Conservation (phyloP, 2,797 vertebrate species). For the Platalea minor region DNA sequence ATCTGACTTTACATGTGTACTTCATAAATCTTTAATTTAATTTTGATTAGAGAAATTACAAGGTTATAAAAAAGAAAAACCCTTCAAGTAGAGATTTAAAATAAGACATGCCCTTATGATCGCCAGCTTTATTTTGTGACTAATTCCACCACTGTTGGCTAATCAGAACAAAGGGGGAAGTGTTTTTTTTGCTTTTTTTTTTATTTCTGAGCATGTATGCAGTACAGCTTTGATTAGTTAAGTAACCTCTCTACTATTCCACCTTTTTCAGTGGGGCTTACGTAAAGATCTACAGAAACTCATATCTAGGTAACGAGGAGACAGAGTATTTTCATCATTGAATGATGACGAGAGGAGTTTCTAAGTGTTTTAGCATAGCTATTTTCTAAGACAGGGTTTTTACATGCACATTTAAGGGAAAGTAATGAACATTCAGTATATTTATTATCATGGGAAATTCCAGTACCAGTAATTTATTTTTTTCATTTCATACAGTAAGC, state of each 20-base stretch:
- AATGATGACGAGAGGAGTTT: not conserved
- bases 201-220: not conserved
- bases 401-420: not conserved
- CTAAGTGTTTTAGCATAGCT: not conserved
- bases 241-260: conserved; percentile 16
- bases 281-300: not conserved
- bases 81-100: not conserved
- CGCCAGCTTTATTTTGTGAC: conserved; percentile 58
- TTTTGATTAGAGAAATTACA: not conserved
- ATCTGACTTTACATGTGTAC: not conserved
- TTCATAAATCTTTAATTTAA: not conserved
- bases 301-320: not conserved
- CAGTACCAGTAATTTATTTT: not conserved
- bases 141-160: conserved; percentile 49
- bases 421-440: not conserved
- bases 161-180: not conserved
- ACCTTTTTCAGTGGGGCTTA: not conserved
- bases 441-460: not conserved
- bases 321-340: not conserved
- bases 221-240: not conserved
- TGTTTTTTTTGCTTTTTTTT: not conserved
- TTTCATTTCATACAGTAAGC: not conserved
- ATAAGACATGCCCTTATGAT: not conserved
- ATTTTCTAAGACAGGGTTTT: not conserved
- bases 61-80: not conserved